phyloP scores from a whole-genome alignment of 2,113 vertebrate genomes.

The Gallinago media region DNA sequence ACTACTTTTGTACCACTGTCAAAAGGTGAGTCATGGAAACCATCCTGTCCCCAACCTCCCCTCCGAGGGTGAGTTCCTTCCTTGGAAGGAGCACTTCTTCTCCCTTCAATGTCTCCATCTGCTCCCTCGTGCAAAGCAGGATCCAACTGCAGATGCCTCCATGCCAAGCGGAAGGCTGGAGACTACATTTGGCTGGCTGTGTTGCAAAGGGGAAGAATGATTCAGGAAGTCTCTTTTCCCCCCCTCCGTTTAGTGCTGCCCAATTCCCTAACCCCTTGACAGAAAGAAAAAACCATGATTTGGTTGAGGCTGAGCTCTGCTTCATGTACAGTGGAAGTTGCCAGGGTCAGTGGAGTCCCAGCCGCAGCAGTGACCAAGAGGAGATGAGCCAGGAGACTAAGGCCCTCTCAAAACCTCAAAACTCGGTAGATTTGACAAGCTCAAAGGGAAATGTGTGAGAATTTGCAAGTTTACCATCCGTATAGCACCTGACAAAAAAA shows the following conservation, averaged over 20 bases:
- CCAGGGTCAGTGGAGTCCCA: background rate
- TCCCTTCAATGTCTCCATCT: background rate
- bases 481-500: background rate
- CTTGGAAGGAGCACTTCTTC: background rate
- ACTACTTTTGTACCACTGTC: background rate
- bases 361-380: background rate
- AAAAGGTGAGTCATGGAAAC: background rate
- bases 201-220: background rate
- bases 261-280: background rate
- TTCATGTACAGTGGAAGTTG: fast-evolving
- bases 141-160: background rate
- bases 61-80: background rate
- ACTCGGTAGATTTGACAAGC: background rate
- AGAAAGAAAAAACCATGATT: background rate
- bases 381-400: background rate
- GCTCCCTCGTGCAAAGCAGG: background rate
- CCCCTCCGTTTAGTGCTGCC: background rate
- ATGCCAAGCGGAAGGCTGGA: background rate
- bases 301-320: background rate
- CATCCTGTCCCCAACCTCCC: background rate
- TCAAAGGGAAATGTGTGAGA: background rate
- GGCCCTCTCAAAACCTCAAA: background rate
- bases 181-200: background rate
- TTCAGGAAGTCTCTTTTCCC: background rate
- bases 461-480: background rate